Percentiles rank a stretch among this genome's conserved stretches.
Evolutionary conservation across 2,113 vertebrate species (phyloP).

Genomic region (Ophthalmolycus amberensis): DNA sequence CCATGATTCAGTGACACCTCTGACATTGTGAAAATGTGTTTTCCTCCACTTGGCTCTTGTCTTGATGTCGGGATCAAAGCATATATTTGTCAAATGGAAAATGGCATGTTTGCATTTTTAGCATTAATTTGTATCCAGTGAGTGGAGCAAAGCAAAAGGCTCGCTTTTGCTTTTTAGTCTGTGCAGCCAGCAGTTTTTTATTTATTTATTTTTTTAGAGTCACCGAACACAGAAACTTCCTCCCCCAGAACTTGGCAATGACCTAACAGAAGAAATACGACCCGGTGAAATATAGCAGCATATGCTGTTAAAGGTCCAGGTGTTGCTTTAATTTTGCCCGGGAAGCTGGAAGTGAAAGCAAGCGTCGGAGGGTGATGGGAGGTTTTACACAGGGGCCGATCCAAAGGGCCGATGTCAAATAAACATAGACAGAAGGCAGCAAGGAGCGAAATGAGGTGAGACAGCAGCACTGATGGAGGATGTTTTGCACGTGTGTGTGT

Average conservation of each 20-base stretch:
- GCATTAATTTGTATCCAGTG: neutral
- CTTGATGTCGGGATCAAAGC: neutral
- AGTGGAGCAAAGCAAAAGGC: neutral
- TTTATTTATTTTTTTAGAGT: neutral
- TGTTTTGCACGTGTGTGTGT: constrained; percentile 34
- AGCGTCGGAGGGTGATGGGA: constrained; percentile 30
- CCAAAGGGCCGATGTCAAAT: constrained; percentile 49
- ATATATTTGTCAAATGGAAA: constrained; percentile 17
- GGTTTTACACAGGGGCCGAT: constrained; percentile 47
- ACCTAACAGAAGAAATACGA: constrained; percentile 46
- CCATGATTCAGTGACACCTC: constrained; percentile 11
- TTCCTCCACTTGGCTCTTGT: constrained; percentile 14
- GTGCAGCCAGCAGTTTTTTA: neutral
- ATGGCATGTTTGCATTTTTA: neutral
- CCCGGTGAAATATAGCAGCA: constrained; percentile 39
- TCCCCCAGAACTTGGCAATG: constrained; percentile 12
- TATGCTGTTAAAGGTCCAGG: constrained; percentile 57
- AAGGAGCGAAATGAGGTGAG: constrained; percentile 58
- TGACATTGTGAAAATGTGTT: constrained; percentile 37
- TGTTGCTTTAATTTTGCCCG: constrained; percentile 52
- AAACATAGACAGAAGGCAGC: constrained; percentile 66
- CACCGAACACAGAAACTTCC: constrained; percentile 7
- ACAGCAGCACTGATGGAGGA: constrained; percentile 50
- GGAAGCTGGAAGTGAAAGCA: constrained; percentile 35
- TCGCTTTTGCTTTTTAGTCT: neutral